These are phyloP conservation scores for Rostratula benghalensis DNA, from an alignment of 2,113 vertebrate genomes.

Conservation along the genomic window DNA sequence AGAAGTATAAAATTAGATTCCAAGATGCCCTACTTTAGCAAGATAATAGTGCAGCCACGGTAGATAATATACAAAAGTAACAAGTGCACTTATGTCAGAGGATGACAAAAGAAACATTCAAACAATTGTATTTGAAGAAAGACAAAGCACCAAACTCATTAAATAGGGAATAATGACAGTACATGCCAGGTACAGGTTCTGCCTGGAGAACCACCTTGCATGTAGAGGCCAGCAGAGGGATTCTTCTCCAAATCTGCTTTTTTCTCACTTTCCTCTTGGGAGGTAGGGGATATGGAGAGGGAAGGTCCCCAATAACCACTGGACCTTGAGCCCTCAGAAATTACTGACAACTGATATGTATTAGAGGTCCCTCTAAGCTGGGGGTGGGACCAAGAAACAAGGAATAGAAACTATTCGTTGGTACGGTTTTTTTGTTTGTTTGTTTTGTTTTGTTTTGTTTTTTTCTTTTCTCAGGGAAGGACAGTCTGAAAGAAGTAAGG, in stretches of 20 bases:
- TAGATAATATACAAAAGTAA: background rate
- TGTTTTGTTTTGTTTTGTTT: background rate
- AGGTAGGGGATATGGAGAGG: background rate
- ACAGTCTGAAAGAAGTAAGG: background rate
- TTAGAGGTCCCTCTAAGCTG: background rate
- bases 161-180: background rate
- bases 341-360: background rate
- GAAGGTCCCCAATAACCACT: background rate
- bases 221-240: rapidly evolving
- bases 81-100: background rate
- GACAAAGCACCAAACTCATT: background rate
- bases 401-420: background rate
- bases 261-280: background rate
- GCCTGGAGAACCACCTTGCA: background rate
- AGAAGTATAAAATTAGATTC: conserved; percentile 27
- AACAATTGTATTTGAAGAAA: background rate
- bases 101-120: background rate
- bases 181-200: background rate
- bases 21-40: conserved; percentile 4
- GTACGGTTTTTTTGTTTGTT: too few relatives aligned
- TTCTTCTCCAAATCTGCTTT: background rate
- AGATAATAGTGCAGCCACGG: background rate
- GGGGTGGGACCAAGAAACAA: background rate
- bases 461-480: background rate
- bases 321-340: background rate